Conservation (phyloP, 2,113 vertebrate genomes). For the Austrofundulus limnaeus region DNA sequence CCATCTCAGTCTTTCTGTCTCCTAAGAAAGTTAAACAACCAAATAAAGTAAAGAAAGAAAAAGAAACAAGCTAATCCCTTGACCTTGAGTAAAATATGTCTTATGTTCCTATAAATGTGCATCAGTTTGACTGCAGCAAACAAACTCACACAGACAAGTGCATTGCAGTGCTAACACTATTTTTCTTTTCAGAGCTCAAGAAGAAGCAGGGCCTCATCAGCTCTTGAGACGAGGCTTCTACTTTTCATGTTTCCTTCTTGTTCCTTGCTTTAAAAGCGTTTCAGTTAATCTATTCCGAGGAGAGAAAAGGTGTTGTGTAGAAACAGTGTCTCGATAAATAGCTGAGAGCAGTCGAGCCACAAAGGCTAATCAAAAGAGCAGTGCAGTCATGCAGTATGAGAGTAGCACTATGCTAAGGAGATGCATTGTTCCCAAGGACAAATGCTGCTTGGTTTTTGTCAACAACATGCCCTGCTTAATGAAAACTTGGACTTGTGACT, state of each 20-base stretch:
- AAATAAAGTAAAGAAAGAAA: background rate
- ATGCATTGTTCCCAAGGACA: slow-evolving; percentile 26
- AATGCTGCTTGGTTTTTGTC: slow-evolving; percentile 20
- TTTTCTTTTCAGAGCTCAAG: slow-evolving; percentile 44
- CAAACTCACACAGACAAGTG: slow-evolving; percentile 7
- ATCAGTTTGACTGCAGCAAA: slow-evolving; percentile 1
- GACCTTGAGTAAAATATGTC: slow-evolving; percentile 24
- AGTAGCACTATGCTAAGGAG: slow-evolving; percentile 25
- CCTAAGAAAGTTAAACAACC: background rate
- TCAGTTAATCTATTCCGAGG: slow-evolving; percentile 50
- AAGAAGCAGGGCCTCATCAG: slow-evolving; percentile 38
- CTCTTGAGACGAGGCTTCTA: slow-evolving; percentile 28
- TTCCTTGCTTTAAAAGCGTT: slow-evolving; percentile 35
- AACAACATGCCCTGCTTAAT: slow-evolving; percentile 20
- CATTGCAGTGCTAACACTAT: slow-evolving; percentile 16
- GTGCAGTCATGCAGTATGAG: slow-evolving; percentile 14
- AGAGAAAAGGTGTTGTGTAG: slow-evolving; percentile 43
- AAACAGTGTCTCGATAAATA: slow-evolving; percentile 44
- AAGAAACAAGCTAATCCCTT: slow-evolving; percentile 1
- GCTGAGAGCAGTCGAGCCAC: slow-evolving; percentile 32
- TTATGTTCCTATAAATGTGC: slow-evolving; percentile 10
- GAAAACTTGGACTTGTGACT: background rate
- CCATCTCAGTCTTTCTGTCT: background rate
- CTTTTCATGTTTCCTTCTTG: slow-evolving; percentile 3
- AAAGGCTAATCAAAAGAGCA: slow-evolving; percentile 44